These are phyloP conservation scores for Caenorhabditis japonica DNA, from an alignment of 2,888 invertebrate species.

Conservation along the genomic window DNA sequence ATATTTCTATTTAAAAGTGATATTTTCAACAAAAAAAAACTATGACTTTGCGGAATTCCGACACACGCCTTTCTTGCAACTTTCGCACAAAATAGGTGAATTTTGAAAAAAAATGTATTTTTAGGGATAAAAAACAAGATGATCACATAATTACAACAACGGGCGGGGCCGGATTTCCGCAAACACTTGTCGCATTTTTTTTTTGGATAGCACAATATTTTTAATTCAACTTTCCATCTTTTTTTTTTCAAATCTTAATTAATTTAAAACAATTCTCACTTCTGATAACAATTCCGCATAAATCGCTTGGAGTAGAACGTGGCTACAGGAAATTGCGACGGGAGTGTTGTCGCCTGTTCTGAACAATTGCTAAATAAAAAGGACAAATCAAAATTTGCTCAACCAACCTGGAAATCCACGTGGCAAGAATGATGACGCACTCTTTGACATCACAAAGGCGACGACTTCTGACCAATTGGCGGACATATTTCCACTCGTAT, in stretches of 20 bases:
- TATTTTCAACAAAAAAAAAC: too few relatives aligned
- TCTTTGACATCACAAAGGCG: constrained; percentile 52
- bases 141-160: too few relatives aligned
- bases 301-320: constrained; percentile 42
- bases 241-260: not conserved
- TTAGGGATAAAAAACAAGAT: too few relatives aligned
- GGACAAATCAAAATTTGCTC: not conserved
- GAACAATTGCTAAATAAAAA: constrained; percentile 5
- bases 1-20: not conserved
- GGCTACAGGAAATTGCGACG: constrained; percentile 56
- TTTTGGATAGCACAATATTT: too few relatives aligned
- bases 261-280: constrained; percentile 6
- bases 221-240: not conserved
- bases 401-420: constrained; percentile 56
- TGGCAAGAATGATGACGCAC: constrained; percentile 47
- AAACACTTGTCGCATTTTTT: too few relatives aligned
- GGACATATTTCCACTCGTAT: constrained; percentile 61
- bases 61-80: too few relatives aligned
- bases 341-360: constrained; percentile 54
- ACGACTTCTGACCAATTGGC: constrained; percentile 41
- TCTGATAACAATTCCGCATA: constrained; percentile 20
- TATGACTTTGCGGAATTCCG: too few relatives aligned
- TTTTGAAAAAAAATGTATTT: too few relatives aligned
- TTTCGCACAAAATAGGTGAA: too few relatives aligned
- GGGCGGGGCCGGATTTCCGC: too few relatives aligned